A percentile compares a stretch with the other conserved stretches of the same genome.
These are phyloP conservation scores for Paramisgurnus dabryanus DNA, from an alignment of 2,113 vertebrate genomes.

Conservation along the genomic window DNA sequence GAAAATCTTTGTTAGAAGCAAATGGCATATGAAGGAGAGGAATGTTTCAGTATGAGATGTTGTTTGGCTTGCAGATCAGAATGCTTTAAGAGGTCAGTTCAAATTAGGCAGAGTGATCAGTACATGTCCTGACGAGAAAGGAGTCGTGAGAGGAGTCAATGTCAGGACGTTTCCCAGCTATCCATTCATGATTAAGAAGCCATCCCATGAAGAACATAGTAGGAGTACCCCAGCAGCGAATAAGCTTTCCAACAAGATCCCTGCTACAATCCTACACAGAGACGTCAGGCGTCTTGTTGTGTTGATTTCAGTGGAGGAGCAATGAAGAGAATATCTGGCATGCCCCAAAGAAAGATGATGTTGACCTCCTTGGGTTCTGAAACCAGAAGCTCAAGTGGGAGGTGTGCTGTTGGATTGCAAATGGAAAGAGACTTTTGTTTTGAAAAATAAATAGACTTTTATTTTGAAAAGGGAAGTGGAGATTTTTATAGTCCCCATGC, in stretches of 20 bases:
- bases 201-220: too few species aligned
- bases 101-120: conserved; percentile 36
- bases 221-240: background rate
- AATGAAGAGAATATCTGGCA: too few species aligned
- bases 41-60: background rate
- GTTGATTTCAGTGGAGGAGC: background rate
- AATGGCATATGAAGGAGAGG: background rate
- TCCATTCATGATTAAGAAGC: background rate
- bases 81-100: conserved; percentile 11
- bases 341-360: too few species aligned
- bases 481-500: too few species aligned
- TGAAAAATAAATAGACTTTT: too few species aligned
- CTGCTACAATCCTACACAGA: conserved; percentile 17
- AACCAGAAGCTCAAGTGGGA: too few species aligned
- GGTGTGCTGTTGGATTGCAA: too few species aligned
- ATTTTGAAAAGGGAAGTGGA: too few species aligned
- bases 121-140: conserved; percentile 21
- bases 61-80: conserved; percentile 13
- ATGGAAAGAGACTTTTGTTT: too few species aligned
- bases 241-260: background rate
- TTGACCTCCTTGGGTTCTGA: too few species aligned
- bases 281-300: conserved; percentile 21
- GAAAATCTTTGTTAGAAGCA: background rate
- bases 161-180: conserved; percentile 35
- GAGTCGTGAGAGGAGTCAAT: conserved; percentile 36